These are phyloP conservation scores for Rhinoptilus africanus DNA, from an alignment of 2,113 vertebrate genomes.

Conservation along the genomic window DNA sequence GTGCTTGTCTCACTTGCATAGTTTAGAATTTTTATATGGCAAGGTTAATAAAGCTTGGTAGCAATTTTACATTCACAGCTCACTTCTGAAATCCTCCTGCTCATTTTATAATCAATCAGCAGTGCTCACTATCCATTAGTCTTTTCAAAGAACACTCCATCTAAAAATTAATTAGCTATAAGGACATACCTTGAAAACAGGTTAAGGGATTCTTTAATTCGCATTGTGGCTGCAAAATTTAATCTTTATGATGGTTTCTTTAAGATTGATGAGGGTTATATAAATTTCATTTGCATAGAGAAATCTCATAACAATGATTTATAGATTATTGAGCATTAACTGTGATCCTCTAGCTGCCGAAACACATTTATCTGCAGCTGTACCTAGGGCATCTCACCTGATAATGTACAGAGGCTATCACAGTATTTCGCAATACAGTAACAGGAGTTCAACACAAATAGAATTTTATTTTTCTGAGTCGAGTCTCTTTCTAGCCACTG, in stretches of 20 bases:
- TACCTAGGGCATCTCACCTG: slow-evolving; percentile 33
- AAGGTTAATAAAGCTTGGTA: slow-evolving; percentile 32
- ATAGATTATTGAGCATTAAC: slow-evolving; percentile 56
- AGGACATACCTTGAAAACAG: slow-evolving; percentile 33
- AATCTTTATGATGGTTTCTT: slow-evolving; percentile 53
- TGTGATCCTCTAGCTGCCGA: slow-evolving; percentile 31
- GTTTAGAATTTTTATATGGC: not conserved
- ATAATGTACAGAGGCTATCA: not conserved
- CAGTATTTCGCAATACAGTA: not conserved
- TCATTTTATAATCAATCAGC: slow-evolving; percentile 62
- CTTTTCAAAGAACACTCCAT: slow-evolving; percentile 50
- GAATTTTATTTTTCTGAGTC: not conserved
- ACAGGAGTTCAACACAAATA: not conserved
- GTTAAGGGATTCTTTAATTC: slow-evolving; percentile 49
- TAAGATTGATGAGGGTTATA: slow-evolving; percentile 65
- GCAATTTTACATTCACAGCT: slow-evolving; percentile 23
- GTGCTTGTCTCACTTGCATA: not conserved
- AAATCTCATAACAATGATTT: slow-evolving; percentile 61
- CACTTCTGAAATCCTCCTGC: slow-evolving; percentile 19
- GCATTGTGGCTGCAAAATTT: slow-evolving; percentile 22
- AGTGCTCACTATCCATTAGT: slow-evolving; percentile 49
- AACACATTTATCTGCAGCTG: slow-evolving; percentile 43
- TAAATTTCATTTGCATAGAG: slow-evolving; percentile 69
- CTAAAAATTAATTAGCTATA: slow-evolving; percentile 65
- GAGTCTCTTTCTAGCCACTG: not conserved